A percentile compares a stretch with the other conserved stretches of the same genome.
Conservation (phyloP, 2,113 vertebrate genomes). For the Mormyrus lacerda region DNA sequence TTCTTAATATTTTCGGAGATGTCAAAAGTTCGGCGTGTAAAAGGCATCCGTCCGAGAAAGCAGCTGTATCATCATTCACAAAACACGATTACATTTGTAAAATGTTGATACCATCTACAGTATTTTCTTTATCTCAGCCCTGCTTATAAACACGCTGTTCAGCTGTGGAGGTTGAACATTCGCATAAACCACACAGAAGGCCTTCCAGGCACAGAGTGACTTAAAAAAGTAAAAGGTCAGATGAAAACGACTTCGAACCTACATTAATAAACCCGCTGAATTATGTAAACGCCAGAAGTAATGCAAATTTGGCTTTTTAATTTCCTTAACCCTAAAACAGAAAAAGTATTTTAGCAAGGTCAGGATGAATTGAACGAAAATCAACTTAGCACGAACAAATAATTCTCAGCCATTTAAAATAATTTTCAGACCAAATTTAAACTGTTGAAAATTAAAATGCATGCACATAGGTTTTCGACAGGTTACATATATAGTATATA, state of each 20-base stretch:
- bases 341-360: not conserved
- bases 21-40: not conserved
- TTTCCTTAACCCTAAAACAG: not conserved
- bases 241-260: not conserved
- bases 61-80: not conserved
- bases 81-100: not conserved
- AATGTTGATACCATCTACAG: not conserved
- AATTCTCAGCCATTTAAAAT: not conserved
- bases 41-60: not conserved
- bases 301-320: not conserved
- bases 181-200: not conserved
- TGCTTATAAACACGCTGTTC: not conserved
- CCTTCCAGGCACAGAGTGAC: not conserved
- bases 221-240: not conserved
- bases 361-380: not conserved
- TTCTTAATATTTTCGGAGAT: not conserved
- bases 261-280: not conserved
- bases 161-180: not conserved
- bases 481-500: not conserved
- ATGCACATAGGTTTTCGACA: not conserved
- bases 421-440: not conserved
- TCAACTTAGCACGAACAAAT: not conserved
- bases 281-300: not conserved
- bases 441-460: not conserved
- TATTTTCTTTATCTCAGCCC: not conserved